Evolutionary conservation across 2,888 invertebrate genomes (phyloP).

Genomic region (Adineta ricciae): DNA sequence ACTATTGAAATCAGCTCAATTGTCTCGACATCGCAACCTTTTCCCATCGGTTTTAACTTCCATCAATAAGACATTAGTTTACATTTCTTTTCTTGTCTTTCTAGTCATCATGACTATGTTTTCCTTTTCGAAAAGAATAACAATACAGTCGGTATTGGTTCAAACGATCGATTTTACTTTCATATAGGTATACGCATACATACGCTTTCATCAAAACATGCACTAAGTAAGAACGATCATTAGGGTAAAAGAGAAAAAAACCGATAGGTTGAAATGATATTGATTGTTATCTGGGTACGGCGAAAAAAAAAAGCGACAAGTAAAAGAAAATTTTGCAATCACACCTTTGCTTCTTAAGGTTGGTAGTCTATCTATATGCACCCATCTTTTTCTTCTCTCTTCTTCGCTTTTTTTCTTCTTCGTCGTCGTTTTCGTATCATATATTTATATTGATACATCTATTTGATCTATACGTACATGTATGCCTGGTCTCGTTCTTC

Average conservation of each 20-base stretch:
- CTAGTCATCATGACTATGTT: neutral
- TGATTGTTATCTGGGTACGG: neutral
- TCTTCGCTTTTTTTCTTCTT: neutral
- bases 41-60: neutral
- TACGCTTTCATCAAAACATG: neutral
- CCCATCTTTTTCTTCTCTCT: neutral
- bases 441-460: neutral
- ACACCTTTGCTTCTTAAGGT: neutral
- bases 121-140: neutral
- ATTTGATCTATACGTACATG: neutral
- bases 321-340: neutral
- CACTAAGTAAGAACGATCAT: constrained; percentile 4
- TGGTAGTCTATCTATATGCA: neutral
- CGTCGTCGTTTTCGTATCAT: neutral
- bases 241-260: neutral
- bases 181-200: neutral
- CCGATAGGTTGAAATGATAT: neutral
- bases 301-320: neutral
- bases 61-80: neutral
- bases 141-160: constrained; percentile 7
- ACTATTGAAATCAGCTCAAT: neutral
- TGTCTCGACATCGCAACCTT: neutral
- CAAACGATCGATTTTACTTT: neutral
- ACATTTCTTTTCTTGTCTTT: neutral
- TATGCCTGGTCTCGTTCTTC: neutral